A percentile compares a stretch with the other conserved stretches of the same genome.
Evolutionary conservation across 2,797 vertebrate species (phyloP).

Genomic region (Pseudocheirus occidentalis): DNA sequence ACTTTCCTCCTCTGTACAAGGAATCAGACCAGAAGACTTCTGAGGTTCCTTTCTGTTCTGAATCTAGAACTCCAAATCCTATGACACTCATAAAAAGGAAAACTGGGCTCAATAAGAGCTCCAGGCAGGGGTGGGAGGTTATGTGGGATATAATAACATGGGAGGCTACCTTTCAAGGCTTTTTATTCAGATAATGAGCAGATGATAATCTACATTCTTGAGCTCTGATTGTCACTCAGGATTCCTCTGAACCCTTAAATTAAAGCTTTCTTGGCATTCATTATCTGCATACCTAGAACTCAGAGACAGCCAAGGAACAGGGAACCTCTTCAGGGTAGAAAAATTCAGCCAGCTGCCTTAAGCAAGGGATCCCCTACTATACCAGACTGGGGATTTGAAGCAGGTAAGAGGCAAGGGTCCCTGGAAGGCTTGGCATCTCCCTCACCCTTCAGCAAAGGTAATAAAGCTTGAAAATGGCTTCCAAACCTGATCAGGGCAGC

Average conservation of each 20-base stretch:
- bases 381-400: not conserved
- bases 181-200: not conserved
- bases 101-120: not conserved
- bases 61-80: not conserved
- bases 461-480: not conserved
- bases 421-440: not conserved
- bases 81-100: not conserved
- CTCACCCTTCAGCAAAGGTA: not conserved
- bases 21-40: not conserved
- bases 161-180: not conserved
- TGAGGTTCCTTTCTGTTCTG: not conserved
- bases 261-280: not conserved
- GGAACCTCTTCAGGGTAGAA: not conserved
- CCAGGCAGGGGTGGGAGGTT: not conserved
- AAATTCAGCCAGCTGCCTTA: not conserved
- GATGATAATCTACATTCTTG: not conserved
- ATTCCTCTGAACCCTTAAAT: not conserved
- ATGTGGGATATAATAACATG: not conserved
- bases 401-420: not conserved
- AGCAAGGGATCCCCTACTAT: not conserved
- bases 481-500: not conserved
- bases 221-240: not conserved
- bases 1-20: not conserved
- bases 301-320: not conserved
- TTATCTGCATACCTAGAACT: not conserved